These are phyloP conservation scores for Drosophila aldrichi DNA, from an alignment of 2,888 invertebrate genomes.

Conservation along the genomic window DNA sequence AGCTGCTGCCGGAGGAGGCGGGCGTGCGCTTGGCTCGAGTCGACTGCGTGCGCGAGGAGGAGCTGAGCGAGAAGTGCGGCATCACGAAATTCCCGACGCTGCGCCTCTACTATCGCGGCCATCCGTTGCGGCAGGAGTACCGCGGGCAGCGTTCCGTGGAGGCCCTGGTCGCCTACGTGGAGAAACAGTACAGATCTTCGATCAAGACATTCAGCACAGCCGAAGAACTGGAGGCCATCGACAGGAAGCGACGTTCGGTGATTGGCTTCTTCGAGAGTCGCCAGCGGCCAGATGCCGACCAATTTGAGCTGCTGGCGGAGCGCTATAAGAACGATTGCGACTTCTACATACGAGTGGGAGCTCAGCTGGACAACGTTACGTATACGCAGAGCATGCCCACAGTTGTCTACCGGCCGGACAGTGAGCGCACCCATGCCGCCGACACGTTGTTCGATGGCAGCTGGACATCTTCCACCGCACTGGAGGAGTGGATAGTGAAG, in stretches of 20 bases:
- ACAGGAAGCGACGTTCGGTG: constrained; percentile 38
- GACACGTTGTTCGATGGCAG: constrained; percentile 34
- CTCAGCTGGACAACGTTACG: constrained; percentile 4
- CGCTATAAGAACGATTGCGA: constrained; percentile 60
- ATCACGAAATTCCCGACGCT: constrained; percentile 60
- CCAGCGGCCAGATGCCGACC: accelerated
- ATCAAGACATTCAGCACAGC: constrained; percentile 21
- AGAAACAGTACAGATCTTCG: constrained; percentile 25
- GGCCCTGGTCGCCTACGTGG: constrained; percentile 52
- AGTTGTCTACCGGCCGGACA: constrained; percentile 53
- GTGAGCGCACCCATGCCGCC: constrained; percentile 40
- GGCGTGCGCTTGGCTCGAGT: constrained; percentile 50
- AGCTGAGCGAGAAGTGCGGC: constrained; percentile 27
- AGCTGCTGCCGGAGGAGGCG: constrained; percentile 12
- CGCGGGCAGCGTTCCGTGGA: constrained; percentile 57
- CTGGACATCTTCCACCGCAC: not conserved
- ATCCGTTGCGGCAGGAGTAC: constrained; percentile 53
- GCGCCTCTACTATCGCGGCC: constrained; percentile 43
- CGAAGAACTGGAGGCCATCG: constrained; percentile 27
- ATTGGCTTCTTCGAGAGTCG: constrained; percentile 49
- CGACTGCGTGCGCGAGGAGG: constrained; percentile 42
- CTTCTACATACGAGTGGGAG: constrained; percentile 48
- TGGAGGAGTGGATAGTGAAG: constrained; percentile 46
- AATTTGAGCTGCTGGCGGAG: constrained; percentile 44
- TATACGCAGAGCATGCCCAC: constrained; percentile 40